Conservation (phyloP, 2,888 invertebrate genomes). For the Orgyia antiqua region DNA sequence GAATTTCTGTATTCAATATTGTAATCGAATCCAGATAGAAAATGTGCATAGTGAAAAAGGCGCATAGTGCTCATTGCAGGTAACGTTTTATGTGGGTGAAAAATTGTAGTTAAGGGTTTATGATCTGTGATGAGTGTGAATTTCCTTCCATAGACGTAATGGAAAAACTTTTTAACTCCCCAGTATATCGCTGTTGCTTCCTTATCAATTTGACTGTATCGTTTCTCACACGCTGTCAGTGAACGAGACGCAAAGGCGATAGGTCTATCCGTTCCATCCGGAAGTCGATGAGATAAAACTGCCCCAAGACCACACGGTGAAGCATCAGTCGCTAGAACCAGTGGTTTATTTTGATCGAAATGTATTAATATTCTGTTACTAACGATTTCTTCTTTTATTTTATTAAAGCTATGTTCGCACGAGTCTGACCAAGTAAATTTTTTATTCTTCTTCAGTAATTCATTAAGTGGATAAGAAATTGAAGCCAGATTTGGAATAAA, state of each 20-base stretch:
- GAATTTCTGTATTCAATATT: background rate
- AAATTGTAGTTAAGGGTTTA: background rate
- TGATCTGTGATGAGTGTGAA: constrained; percentile 17
- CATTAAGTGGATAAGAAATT: background rate
- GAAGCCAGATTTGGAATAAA: background rate
- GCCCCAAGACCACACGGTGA: background rate
- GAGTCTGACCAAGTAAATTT: background rate
- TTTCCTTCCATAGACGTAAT: constrained; percentile 32
- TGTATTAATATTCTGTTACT: background rate
- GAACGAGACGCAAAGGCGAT: background rate
- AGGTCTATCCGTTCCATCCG: background rate
- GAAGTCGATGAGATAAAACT: background rate
- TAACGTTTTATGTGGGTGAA: too few relatives aligned
- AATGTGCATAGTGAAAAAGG: background rate
- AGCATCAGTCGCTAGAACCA: background rate
- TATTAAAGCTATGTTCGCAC: background rate
- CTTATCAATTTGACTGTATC: constrained; percentile 25
- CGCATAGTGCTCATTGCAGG: background rate
- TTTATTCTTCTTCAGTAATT: constrained; percentile 2
- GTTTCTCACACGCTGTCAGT: background rate
- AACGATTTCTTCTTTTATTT: constrained; percentile 1
- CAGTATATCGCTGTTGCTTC: constrained; percentile 34
- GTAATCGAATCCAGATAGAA: background rate
- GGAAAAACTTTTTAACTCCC: constrained; percentile 33
- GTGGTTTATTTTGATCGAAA: background rate